Conservation (phyloP, 1,140 invertebrate species). For the Saccostrea echinata region DNA sequence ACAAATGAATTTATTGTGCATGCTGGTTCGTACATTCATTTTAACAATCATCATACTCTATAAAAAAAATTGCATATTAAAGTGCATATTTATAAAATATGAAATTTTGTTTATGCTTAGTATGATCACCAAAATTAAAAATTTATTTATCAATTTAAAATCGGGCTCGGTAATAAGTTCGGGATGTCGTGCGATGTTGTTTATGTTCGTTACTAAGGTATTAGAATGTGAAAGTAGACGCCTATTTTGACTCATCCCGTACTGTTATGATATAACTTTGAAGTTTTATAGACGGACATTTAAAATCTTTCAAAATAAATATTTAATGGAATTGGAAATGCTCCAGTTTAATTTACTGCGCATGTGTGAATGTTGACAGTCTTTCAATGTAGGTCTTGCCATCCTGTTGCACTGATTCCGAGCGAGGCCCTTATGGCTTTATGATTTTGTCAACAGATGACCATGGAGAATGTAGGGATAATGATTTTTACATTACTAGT, state of each 20-base stretch:
- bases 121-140: too few relatives aligned
- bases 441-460: neutral
- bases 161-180: neutral
- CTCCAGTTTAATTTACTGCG: neutral
- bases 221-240: neutral
- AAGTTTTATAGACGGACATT: neutral
- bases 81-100: too few relatives aligned
- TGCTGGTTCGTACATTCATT: too few relatives aligned
- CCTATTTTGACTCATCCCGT: neutral
- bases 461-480: neutral
- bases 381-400: neutral
- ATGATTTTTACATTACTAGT: neutral
- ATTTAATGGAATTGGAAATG: neutral
- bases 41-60: too few relatives aligned
- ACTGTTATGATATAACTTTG: neutral
- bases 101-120: too few relatives aligned
- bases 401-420: neutral
- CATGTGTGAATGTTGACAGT: conserved; percentile 13
- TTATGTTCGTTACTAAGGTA: conserved; percentile 9
- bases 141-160: neutral
- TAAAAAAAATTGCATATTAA: too few relatives aligned
- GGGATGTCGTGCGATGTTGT: neutral
- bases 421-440: neutral
- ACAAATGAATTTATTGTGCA: too few relatives aligned
- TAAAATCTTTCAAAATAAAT: neutral